Evolutionary conservation across 2,797 vertebrate species (phyloP).

Genomic region (Pogoniulus pusillus): DNA sequence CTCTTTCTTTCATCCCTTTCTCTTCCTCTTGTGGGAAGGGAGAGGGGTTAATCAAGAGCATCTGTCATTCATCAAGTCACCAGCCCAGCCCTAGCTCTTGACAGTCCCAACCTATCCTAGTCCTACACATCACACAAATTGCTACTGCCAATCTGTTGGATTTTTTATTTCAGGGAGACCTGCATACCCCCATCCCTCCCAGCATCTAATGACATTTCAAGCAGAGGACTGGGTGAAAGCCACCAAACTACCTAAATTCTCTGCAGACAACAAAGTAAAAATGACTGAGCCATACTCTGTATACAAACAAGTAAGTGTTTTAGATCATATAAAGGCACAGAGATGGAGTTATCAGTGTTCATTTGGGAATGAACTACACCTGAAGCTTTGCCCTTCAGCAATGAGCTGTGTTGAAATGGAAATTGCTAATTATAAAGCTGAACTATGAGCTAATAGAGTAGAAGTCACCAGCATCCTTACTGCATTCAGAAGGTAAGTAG

Average conservation of each 20-base stretch:
- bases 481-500: background rate
- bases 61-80: no score
- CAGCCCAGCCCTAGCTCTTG: no score
- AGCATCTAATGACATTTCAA: background rate
- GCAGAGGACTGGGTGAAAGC: background rate
- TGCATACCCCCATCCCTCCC: background rate
- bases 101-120: background rate
- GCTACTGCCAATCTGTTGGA: accelerated
- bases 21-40: no score
- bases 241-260: background rate
- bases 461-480: background rate
- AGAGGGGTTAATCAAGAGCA: no score
- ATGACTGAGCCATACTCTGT: background rate
- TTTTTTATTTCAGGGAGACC: background rate
- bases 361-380: background rate
- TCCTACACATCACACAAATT: background rate
- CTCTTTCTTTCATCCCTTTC: no score
- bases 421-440: slow-evolving; percentile 33
- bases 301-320: background rate
- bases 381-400: background rate
- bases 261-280: background rate
- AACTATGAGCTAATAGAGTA: background rate
- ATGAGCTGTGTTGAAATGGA: background rate
- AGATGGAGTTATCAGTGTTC: background rate
- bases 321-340: background rate